These are phyloP conservation scores for Xestoiulus laeticollis DNA, from an alignment of 2,888 invertebrate genomes.

Conservation along the genomic window DNA sequence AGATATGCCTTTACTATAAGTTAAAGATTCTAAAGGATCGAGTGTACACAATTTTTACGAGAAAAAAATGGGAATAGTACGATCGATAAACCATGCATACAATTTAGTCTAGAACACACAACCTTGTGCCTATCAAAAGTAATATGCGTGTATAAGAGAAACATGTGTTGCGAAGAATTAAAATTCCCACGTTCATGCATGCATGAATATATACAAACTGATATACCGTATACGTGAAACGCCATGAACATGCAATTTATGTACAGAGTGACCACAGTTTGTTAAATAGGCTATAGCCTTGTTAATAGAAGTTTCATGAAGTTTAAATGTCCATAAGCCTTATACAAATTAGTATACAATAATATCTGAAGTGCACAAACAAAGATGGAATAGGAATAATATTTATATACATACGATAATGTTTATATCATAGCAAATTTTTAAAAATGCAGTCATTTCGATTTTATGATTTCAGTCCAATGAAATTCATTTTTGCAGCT, in stretches of 20 bases:
- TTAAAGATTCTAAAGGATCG: neutral
- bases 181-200: conserved; percentile 43
- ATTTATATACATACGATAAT: too few relatives aligned
- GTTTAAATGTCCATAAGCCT: neutral
- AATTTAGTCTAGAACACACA: neutral
- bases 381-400: too few relatives aligned
- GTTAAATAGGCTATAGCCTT: neutral
- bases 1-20: neutral
- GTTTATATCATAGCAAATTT: too few relatives aligned
- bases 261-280: neutral
- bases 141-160: neutral
- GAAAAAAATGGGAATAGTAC: neutral
- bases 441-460: too few relatives aligned
- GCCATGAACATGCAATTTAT: neutral
- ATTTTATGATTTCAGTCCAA: too few relatives aligned
- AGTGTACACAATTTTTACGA: neutral
- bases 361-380: neutral
- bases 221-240: neutral
- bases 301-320: neutral
- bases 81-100: conserved; percentile 28
- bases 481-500: too few relatives aligned
- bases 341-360: neutral
- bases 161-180: conserved; percentile 10
- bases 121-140: neutral
- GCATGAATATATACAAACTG: neutral